Conservation (phyloP, 2,797 vertebrate genomes). For the Furcifer pardalis region DNA sequence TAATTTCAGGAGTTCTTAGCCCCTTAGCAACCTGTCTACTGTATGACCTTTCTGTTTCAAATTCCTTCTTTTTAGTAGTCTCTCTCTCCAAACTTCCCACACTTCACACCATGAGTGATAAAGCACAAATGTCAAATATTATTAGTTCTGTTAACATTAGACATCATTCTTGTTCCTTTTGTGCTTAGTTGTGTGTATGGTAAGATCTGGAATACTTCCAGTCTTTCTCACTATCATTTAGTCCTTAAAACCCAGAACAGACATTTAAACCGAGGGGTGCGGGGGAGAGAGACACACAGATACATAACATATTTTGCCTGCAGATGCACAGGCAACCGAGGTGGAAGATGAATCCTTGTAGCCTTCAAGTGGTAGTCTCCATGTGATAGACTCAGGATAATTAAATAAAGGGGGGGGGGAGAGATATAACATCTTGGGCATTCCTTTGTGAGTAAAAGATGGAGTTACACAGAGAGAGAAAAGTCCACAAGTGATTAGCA, state of each 20-base stretch:
- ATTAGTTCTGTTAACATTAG: slow-evolving; percentile 77
- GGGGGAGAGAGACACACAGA: background rate
- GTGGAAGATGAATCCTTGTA: slow-evolving; percentile 75
- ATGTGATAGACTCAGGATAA: slow-evolving; percentile 74
- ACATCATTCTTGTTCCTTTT: slow-evolving; percentile 77
- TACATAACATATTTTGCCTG: slow-evolving; percentile 69
- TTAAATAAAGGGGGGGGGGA: slow-evolving; percentile 79
- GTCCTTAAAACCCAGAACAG: slow-evolving; percentile 79
- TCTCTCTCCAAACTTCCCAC: slow-evolving; percentile 61
- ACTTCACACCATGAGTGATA: slow-evolving; percentile 65
- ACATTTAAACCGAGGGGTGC: slow-evolving; percentile 74
- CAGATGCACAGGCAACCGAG: slow-evolving; percentile 73
- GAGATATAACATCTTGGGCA: slow-evolving; percentile 71
- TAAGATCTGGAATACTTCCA: slow-evolving; percentile 77
- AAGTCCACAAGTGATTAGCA: slow-evolving; percentile 74
- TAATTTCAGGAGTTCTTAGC: background rate
- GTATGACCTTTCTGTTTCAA: slow-evolving; percentile 45
- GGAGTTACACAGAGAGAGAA: slow-evolving; percentile 62
- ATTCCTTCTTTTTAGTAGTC: slow-evolving; percentile 52
- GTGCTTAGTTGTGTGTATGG: slow-evolving; percentile 70
- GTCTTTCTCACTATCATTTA: slow-evolving; percentile 79
- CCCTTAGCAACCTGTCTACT: background rate
- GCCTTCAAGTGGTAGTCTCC: slow-evolving; percentile 71
- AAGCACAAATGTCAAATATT: slow-evolving; percentile 78
- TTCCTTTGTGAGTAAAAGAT: slow-evolving; percentile 70